Evolutionary conservation across 2,888 invertebrate genomes (phyloP).

Genomic region (Thalpophila matura): DNA sequence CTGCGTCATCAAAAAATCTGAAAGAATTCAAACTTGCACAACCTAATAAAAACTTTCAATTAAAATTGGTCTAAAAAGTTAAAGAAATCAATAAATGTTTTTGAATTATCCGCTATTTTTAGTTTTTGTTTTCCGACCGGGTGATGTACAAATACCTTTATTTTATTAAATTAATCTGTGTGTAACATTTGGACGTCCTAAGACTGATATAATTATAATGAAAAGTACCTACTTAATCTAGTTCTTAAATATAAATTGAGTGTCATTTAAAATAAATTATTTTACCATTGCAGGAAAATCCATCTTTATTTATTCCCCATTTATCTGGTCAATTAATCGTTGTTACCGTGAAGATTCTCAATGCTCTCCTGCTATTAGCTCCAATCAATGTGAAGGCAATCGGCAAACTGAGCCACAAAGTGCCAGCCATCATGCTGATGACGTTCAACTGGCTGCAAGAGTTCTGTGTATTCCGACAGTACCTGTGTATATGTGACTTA

Average conservation of each 20-base stretch:
- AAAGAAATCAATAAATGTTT: no score
- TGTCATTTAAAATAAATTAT: neutral
- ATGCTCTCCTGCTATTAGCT: conserved; percentile 65
- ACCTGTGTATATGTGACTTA: conserved; percentile 81
- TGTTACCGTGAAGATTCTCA: conserved; percentile 71
- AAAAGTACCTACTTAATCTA: no score
- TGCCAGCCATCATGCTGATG: conserved; percentile 74
- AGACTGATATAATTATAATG: no score
- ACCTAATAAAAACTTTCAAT: no score
- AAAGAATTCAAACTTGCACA: no score
- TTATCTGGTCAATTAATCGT: conserved; percentile 74
- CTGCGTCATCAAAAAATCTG: no score
- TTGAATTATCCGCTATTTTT: no score
- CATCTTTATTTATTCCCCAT: conserved; percentile 81
- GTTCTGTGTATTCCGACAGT: conserved; percentile 81
- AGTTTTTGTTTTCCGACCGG: no score
- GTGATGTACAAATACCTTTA: no score
- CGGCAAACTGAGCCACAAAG: conserved; percentile 66
- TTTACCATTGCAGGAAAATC: conserved; percentile 78
- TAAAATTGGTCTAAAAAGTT: no score
- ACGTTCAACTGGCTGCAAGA: conserved; percentile 83
- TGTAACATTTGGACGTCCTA: no score
- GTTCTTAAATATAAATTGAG: neutral
- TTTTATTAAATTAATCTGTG: no score
- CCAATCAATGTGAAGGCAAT: conserved; percentile 69